Evolutionary conservation across 2,113 vertebrate genomes (phyloP).

Genomic region (Hypocryptadius cinnamomeus): DNA sequence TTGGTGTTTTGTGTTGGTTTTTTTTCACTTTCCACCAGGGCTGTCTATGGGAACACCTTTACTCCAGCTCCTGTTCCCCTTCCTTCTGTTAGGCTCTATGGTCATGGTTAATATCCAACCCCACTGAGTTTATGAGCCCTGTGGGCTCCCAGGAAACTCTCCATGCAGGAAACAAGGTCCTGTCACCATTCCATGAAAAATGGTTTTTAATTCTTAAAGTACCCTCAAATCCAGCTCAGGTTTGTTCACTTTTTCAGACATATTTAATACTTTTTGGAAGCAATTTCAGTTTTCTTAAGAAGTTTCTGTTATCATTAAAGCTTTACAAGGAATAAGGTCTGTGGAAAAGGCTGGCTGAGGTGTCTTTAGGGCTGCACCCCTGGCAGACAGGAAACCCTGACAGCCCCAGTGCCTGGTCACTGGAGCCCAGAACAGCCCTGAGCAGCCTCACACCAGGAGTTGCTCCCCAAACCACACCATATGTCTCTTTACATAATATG

Average conservation of each 20-base stretch:
- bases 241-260: not conserved
- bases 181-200: not conserved
- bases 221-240: accelerated
- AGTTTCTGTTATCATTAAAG: not conserved
- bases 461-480: not conserved
- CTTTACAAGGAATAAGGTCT: not conserved
- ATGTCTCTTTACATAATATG: not conserved
- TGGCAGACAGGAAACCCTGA: not conserved
- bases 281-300: not conserved
- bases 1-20: not conserved
- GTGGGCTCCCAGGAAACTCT: not conserved
- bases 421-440: not conserved
- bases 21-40: not conserved
- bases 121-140: not conserved
- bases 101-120: not conserved
- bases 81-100: not conserved
- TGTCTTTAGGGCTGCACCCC: not conserved
- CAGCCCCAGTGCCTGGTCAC: not conserved
- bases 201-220: not conserved
- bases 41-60: not conserved
- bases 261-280: not conserved
- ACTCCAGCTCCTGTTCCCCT: not conserved
- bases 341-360: not conserved
- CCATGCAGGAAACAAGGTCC: not conserved
- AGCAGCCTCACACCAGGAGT: not conserved